A percentile compares a stretch with the other conserved stretches of the same genome.
These are phyloP conservation scores for Pelmatolapia mariae DNA, from an alignment of 2,113 vertebrate species.

Conservation along the genomic window DNA sequence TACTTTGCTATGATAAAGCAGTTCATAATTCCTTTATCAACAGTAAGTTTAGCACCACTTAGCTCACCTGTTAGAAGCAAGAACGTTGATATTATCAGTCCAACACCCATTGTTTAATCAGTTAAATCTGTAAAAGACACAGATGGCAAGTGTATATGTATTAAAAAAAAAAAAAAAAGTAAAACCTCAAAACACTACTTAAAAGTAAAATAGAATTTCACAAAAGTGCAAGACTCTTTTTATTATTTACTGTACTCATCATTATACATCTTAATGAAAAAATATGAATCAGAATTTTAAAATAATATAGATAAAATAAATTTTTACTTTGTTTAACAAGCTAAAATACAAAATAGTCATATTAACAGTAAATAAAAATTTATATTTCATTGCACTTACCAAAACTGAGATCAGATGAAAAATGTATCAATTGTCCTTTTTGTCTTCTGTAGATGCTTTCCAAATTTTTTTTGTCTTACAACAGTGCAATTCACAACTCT, in stretches of 20 bases:
- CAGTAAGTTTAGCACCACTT: background rate
- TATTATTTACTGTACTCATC: background rate
- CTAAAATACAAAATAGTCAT: background rate
- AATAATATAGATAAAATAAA: background rate
- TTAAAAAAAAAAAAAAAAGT: background rate
- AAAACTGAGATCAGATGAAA: background rate
- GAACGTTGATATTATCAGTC: background rate
- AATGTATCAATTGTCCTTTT: background rate
- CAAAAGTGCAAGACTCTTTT: background rate
- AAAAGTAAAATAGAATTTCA: background rate
- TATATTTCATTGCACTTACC: background rate
- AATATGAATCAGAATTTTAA: background rate
- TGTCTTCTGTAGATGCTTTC: background rate
- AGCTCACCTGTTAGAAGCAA: background rate
- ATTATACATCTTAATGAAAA: background rate
- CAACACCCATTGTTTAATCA: background rate
- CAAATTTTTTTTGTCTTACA: background rate
- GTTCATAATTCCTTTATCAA: background rate
- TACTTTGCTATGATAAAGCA: background rate
- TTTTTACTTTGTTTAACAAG: background rate
- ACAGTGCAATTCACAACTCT: background rate
- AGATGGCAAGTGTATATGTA: background rate
- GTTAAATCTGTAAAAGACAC: background rate
- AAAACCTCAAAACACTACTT: background rate
- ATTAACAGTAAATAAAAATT: background rate